These are phyloP conservation scores for Ageneiosus marmoratus DNA, from an alignment of 2,113 vertebrate genomes.

Conservation along the genomic window DNA sequence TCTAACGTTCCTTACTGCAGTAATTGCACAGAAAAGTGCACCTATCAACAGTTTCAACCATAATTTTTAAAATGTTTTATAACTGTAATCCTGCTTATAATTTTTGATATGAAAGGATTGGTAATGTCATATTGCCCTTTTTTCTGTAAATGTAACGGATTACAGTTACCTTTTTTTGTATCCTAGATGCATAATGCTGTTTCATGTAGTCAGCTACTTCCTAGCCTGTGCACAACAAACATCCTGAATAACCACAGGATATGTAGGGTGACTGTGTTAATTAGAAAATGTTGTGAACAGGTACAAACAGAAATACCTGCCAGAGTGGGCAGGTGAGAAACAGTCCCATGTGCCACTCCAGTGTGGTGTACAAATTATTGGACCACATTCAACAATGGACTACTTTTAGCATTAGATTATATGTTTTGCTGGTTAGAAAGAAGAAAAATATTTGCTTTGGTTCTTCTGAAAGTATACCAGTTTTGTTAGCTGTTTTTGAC, in stretches of 20 bases:
- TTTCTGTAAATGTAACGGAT: too few relatives aligned
- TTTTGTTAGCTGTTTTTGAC: not conserved
- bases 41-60: too few relatives aligned
- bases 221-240: not conserved
- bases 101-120: too few relatives aligned
- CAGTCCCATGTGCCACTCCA: not conserved
- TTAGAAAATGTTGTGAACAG: not conserved
- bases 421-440: not conserved
- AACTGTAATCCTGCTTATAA: too few relatives aligned
- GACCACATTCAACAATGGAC: not conserved
- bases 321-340: not conserved
- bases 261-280: not conserved
- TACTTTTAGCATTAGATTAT: not conserved
- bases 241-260: not conserved
- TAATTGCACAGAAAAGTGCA: too few relatives aligned
- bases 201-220: too few relatives aligned
- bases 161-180: too few relatives aligned
- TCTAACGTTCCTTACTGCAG: too few relatives aligned
- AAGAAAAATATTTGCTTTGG: not conserved
- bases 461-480: not conserved
- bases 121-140: too few relatives aligned
- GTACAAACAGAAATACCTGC: not conserved
- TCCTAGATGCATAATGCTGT: too few relatives aligned
- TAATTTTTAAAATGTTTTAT: too few relatives aligned
- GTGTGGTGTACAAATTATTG: not conserved